phyloP scores from a whole-genome alignment of 2,888 invertebrate genomes.

The Branchellion lobata region DNA sequence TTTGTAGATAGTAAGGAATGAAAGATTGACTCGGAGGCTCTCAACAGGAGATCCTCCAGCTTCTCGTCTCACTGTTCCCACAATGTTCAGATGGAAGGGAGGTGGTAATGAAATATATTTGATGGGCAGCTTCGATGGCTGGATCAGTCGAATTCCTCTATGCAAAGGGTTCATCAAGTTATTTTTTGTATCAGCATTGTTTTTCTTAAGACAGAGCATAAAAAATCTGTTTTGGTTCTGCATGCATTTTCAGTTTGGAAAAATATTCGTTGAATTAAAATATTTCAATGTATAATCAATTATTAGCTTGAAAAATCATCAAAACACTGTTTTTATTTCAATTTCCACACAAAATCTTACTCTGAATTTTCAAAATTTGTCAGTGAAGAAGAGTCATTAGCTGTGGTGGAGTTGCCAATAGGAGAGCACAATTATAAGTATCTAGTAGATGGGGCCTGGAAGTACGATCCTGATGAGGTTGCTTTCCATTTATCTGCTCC shows the following conservation, averaged over 20 bases:
- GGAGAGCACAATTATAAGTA: slow-evolving; percentile 91
- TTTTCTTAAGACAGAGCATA: background rate
- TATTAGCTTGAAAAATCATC: too few species aligned
- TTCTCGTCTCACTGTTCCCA: slow-evolving; percentile 36
- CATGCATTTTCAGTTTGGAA: background rate
- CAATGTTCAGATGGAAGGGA: slow-evolving; percentile 41
- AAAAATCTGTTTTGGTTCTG: background rate
- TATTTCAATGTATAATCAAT: too few species aligned
- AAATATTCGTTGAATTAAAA: too few species aligned
- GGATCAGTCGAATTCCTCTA: slow-evolving; percentile 37
- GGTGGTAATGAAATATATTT: slow-evolving; percentile 31
- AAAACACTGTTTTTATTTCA: too few species aligned
- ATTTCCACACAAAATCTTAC: too few species aligned
- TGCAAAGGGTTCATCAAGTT: slow-evolving; percentile 8
- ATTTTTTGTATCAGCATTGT: background rate
- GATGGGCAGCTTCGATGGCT: slow-evolving; percentile 42
- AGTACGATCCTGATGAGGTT: slow-evolving; percentile 59
- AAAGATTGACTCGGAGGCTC: background rate
- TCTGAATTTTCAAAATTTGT: too few species aligned
- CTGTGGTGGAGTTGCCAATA: slow-evolving; percentile 85
- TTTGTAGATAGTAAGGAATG: background rate
- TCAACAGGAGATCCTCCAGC: background rate
- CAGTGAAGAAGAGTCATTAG: slow-evolving; percentile 90
- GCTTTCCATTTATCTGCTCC: too few species aligned
- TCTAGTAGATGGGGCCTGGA: slow-evolving; percentile 62